Evolutionary conservation across 2,888 invertebrate genomes (phyloP), one percentile per base, ranked within the genome.

Genomic region (Phyllotreta striolata): DNA sequence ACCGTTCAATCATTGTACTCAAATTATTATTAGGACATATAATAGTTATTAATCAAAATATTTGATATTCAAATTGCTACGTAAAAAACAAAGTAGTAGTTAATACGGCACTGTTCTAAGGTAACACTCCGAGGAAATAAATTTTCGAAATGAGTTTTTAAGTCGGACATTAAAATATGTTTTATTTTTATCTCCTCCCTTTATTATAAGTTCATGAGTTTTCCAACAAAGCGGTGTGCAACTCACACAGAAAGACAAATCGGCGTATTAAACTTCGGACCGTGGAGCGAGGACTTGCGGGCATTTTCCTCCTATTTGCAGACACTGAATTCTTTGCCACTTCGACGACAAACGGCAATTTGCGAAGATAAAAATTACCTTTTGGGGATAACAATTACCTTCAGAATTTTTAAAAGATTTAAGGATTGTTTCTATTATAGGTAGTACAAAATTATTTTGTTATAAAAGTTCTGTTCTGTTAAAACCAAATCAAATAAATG

Each of bases 191-290:
- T 24, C 24, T 10, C n/a, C 40, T 40, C 35, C 54, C 47, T 55
- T 61, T 62, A 55, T 62, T 55, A 62, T 55, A 49, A 58, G 58
- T 58, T 58, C 58, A 58, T 58, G 58, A 58, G 58, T 58, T 58
- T 35, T 41, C 39, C 49, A 49, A 58, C 58, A 51, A 58, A 58
- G 49, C 51, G 49, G 37, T 38, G 49, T 51, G 51, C 24, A 24
- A 24, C 24, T 58, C 58, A 38, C 46, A 9, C 14, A 40, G 39
- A 49, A 58, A 58, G 58, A 58, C 49, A 58, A 58, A 58, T 58
- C 34, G 49, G 49, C 14, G 49, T 35, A 3, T 35, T 49, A 49
- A 35, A 49, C 49, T 49, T 12, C n/a, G 8, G 35, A 34, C 35
- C 49, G 37, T 35, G 12, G 24, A 24, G 49, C 37, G 49, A 49